phyloP scores from a whole-genome alignment of 2,113 vertebrate genomes.

The Diadophis punctatus region DNA sequence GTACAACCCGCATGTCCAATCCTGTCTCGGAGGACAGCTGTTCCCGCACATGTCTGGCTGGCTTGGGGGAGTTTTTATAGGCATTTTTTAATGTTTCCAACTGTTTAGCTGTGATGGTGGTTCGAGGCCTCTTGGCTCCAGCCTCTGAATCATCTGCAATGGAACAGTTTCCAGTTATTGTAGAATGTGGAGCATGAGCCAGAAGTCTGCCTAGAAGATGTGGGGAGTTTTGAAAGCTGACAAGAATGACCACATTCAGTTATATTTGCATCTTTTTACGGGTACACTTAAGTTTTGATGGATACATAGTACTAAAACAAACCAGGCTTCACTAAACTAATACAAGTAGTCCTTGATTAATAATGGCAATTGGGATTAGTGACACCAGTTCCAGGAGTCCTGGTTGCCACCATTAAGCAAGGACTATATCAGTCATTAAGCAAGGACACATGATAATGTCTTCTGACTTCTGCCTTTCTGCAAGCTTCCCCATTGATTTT shows the following conservation, averaged over 20 bases:
- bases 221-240: neutral
- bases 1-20: slow-evolving; percentile 97
- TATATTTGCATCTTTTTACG: neutral
- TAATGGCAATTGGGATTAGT: neutral
- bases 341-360: neutral
- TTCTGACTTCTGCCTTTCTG: neutral
- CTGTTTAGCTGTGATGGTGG: slow-evolving; percentile 98
- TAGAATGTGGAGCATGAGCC: fast-evolving
- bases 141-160: slow-evolving; percentile 91
- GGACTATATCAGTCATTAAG: neutral
- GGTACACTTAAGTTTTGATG: neutral
- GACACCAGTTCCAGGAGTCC: neutral
- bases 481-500: neutral
- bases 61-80: slow-evolving; percentile 98
- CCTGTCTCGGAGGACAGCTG: slow-evolving; percentile 97
- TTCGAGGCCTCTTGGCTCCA: slow-evolving; percentile 91
- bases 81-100: slow-evolving; percentile 97
- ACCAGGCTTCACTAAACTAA: neutral
- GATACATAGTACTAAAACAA: neutral
- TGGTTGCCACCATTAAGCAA: neutral
- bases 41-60: slow-evolving; percentile 91
- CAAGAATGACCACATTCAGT: neutral
- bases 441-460: neutral
- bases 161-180: slow-evolving; percentile 4
- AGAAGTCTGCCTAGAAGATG: neutral